Evolutionary conservation across 2,113 vertebrate genomes (phyloP).

Genomic region (Zosterops pallidus): DNA sequence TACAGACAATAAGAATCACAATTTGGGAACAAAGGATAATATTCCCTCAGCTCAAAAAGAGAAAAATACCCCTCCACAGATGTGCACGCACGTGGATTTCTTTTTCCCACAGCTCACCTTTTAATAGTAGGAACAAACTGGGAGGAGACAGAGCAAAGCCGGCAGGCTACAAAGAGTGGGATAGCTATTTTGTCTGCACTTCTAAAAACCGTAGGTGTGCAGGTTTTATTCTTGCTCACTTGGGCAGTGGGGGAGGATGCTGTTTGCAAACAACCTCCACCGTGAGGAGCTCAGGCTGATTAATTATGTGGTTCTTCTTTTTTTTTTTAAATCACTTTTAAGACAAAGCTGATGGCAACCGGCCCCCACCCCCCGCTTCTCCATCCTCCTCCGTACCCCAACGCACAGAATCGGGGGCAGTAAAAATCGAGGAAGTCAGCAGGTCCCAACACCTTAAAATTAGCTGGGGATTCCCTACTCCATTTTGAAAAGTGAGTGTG

Average conservation of each 20-base stretch:
- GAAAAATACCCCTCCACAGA: neutral
- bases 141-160: neutral
- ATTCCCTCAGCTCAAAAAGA: neutral
- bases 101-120: slow-evolving; percentile 16
- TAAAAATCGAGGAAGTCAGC: neutral
- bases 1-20: neutral
- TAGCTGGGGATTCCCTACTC: slow-evolving; percentile 55
- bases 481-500: slow-evolving; percentile 17
- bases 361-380: neutral
- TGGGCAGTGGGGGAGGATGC: slow-evolving; percentile 39
- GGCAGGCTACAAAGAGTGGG: neutral
- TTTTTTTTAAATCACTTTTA: slow-evolving; percentile 9
- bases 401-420: neutral
- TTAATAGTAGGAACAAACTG: neutral
- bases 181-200: slow-evolving; percentile 34
- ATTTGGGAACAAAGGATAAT: slow-evolving; percentile 64
- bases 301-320: neutral
- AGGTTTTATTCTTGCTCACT: slow-evolving; percentile 25
- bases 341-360: slow-evolving; percentile 46
- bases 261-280: slow-evolving; percentile 65
- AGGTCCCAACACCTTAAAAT: slow-evolving; percentile 27
- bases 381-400: neutral
- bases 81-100: neutral
- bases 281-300: neutral
- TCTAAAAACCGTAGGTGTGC: slow-evolving; percentile 53